Evolutionary conservation across 2,113 vertebrate species (phyloP).

Genomic region (Ginglymostoma cirratum): DNA sequence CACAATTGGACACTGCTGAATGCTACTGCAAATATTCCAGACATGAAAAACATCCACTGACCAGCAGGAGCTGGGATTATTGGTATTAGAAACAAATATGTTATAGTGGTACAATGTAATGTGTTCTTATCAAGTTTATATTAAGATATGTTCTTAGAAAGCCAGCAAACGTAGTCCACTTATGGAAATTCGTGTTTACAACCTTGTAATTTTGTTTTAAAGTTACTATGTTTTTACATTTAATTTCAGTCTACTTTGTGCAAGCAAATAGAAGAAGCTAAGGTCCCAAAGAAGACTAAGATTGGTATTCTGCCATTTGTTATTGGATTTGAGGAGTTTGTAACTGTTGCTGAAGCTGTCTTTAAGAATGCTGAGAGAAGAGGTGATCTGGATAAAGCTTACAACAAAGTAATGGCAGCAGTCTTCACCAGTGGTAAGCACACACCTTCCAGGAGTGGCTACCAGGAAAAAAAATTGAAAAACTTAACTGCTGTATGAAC

Average conservation of each 20-base stretch:
- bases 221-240: not conserved
- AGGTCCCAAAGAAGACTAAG: slow-evolving; percentile 43
- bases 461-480: not conserved
- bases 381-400: slow-evolving; percentile 46
- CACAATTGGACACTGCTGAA: not conserved
- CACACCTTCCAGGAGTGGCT: not conserved
- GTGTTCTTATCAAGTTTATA: not conserved
- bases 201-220: not conserved
- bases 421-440: slow-evolving; percentile 51
- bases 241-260: slow-evolving; percentile 43
- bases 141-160: not conserved
- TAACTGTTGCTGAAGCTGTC: slow-evolving; percentile 41
- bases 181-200: not conserved
- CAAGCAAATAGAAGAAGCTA: slow-evolving; percentile 45
- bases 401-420: slow-evolving; percentile 40
- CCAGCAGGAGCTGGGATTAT: too few species aligned
- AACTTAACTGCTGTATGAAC: not conserved
- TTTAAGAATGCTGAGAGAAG: slow-evolving; percentile 39
- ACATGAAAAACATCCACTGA: too few species aligned
- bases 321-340: slow-evolving; percentile 44
- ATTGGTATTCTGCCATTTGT: slow-evolving; percentile 45
- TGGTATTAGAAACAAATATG: not conserved
- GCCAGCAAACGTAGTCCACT: not conserved
- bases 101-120: too few species aligned
- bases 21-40: not conserved